Base-by-base conservation (phyloP, 1,140 invertebrate species). In the Drosophila nikananu region DNA sequence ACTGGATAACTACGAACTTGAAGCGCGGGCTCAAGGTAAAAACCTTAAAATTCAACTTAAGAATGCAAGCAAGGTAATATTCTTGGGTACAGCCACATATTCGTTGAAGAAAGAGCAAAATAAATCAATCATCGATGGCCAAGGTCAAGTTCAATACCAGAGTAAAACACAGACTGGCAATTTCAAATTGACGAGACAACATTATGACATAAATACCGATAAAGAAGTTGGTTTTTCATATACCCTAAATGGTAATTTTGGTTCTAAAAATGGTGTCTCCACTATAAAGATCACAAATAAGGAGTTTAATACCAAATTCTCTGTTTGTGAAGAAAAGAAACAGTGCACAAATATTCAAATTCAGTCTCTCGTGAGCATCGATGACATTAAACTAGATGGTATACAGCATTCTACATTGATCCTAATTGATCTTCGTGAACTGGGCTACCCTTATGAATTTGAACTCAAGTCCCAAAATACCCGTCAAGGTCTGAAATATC, bases 251-350 rank as follows among this genome's bases (percentile, higher is more conserved):
- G 93, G 94, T 5, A 94, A 94, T 60, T 94, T 95, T 66, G 94
- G 94, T 32, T 92, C 93, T 0, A 94, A 93, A 25, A 94, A 94
- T 17, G 90, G 94, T 10, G 92, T 96, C 21, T 94, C 95, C 1
- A 96, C 96, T 74, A 91, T 95, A 3, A 96, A 96, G 70, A 81
- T 96, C 9, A 96, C 96, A 30, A 95, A 96, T 84, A 94, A 96
- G 63, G 95, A 96, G 68, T 95, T 96, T 71, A 95, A 96, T 77
- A 93, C 95, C 7, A 95, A 95, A 35, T 94, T 95, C 48, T 95
- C 96, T 7, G 95, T 96, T 89, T 97, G 96, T 86, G 96, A 96
- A 65, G 95, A 96, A 84, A 96, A 95, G 90, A 96, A 96, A 70
- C 95, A 96, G 72, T 97, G 96, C 80, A 95, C 95, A 4, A 95